A percentile compares a stretch with the other conserved stretches of the same genome.
Evolutionary conservation across 1,140 invertebrate genomes (phyloP).

Genomic region (Neoseiulus cucumeris): DNA sequence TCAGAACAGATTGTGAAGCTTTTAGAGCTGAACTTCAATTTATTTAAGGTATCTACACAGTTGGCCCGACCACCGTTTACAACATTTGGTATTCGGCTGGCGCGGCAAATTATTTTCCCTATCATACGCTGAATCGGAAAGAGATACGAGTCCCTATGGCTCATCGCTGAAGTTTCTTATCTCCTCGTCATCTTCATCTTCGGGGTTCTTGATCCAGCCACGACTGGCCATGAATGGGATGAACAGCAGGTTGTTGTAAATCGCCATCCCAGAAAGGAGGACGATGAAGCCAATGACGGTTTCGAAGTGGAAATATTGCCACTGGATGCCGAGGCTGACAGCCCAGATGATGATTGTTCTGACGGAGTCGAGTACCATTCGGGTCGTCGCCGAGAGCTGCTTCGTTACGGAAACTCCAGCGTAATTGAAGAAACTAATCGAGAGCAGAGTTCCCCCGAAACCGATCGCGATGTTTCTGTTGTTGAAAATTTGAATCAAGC

Average conservation of each 20-base stretch:
- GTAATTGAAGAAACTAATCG: slow-evolving; percentile 92
- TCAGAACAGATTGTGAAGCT: too few species aligned
- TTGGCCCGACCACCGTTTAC: too few species aligned
- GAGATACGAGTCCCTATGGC: too few species aligned
- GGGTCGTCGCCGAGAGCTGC: slow-evolving; percentile 69
- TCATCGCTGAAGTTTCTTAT: background rate
- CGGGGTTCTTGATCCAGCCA: background rate
- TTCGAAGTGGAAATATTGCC: slow-evolving; percentile 21
- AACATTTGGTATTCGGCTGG: too few species aligned
- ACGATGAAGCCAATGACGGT: slow-evolving; percentile 48
- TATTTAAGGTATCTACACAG: too few species aligned
- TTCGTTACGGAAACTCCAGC: slow-evolving; percentile 87
- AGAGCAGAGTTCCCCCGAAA: slow-evolving; percentile 55
- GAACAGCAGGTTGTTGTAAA: slow-evolving; percentile 50
- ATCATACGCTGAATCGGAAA: too few species aligned
- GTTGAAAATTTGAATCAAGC: slow-evolving; percentile 54
- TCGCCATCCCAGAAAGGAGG: slow-evolving; percentile 48
- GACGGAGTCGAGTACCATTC: slow-evolving; percentile 76
- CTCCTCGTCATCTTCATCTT: background rate
- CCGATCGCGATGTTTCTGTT: slow-evolving; percentile 40
- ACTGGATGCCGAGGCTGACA: slow-evolving; percentile 37
- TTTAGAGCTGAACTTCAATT: too few species aligned
- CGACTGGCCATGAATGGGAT: slow-evolving; percentile 19
- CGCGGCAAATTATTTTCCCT: too few species aligned
- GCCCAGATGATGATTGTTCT: slow-evolving; percentile 75